phyloP scores from a whole-genome alignment of 2,113 vertebrate species.

The Otocyon megalotis region DNA sequence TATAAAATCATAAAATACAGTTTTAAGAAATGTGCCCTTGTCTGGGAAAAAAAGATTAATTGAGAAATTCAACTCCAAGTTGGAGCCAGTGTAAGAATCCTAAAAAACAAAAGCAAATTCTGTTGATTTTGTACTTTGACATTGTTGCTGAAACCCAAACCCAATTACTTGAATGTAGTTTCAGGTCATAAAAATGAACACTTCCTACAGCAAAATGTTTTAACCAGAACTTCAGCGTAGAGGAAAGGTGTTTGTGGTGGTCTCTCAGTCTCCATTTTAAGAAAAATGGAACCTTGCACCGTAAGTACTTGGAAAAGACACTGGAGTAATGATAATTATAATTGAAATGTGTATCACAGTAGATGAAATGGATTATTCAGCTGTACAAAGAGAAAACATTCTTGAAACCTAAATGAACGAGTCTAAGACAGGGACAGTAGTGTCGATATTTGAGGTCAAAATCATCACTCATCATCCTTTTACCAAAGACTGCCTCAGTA shows the following conservation, averaged over 20 bases:
- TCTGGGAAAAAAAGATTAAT: constrained; percentile 60
- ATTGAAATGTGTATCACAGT: not conserved
- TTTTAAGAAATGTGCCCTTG: constrained; percentile 59
- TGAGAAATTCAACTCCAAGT: constrained; percentile 52
- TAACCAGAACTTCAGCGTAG: not conserved
- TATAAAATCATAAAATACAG: constrained; percentile 56
- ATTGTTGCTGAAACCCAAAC: constrained; percentile 43
- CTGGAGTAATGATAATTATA: constrained; percentile 16
- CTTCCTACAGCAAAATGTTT: constrained; percentile 55
- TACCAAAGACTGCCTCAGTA: not conserved
- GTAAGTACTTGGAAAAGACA: not conserved
- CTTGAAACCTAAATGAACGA: constrained; percentile 39
- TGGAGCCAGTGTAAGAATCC: not conserved
- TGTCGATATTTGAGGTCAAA: constrained; percentile 53
- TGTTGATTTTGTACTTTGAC: constrained; percentile 29
- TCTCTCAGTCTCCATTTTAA: not conserved
- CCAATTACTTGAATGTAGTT: constrained; percentile 37
- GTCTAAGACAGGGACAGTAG: not conserved
- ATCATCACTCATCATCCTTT: constrained; percentile 60
- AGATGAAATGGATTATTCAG: constrained; percentile 32
- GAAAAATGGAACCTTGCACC: not conserved
- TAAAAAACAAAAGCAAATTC: constrained; percentile 58
- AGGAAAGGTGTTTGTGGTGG: not conserved
- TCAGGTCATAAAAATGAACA: constrained; percentile 10
- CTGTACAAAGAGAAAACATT: constrained; percentile 38